Evolutionary conservation across 2,888 invertebrate genomes (phyloP), one percentile per base, ranked within the genome.

Genomic region (Pachymerium ferrugineum): DNA sequence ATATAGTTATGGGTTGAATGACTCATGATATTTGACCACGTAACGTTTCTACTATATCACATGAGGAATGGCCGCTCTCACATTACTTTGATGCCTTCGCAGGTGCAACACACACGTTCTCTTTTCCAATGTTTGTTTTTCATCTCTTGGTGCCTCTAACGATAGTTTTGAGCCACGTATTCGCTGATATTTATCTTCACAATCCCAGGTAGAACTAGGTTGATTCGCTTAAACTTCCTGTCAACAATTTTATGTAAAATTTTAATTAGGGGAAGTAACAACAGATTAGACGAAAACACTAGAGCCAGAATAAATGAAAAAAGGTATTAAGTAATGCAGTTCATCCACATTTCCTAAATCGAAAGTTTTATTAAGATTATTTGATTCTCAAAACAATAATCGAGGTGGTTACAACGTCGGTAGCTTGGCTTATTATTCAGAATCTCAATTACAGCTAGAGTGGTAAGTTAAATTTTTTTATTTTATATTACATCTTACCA

Each of bases 341-440:
- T 22, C 8, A 12, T 73, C 6, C n/a, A 54, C 12, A n/a, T 35
- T 35, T 35, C n/a, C n/a, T 35, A 35, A 35, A 35, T 35, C 10
- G 12, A 35, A 35, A 12, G 10, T 29, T 70, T 70, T 68, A 22
- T 31, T n/a, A 12, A 73, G 83, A 76, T 72, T 82, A 74, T 83
- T 82, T 78, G 81, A 83, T 77, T 82, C 82, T 0, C 81, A 83
- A 78, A 83, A 83, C 77, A 83, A 82, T 75, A 77, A 80, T 71
- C 77, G 82, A 75, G 83, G 82, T 3, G 83, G 82, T 4, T 82
- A 83, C 77, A 83, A 82, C 78, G 81, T 81, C 6, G 82, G 82
- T 14, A 77, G 78, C 68, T 78, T 82, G 2, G 78, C 82, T 75
- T 82, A 79, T 76, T 81, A 80, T 72, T 77, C 78, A 14, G 82